phyloP scores from a whole-genome alignment of 53 echinoderm and acorn worm genomes.

The Echinometra lucunter region DNA sequence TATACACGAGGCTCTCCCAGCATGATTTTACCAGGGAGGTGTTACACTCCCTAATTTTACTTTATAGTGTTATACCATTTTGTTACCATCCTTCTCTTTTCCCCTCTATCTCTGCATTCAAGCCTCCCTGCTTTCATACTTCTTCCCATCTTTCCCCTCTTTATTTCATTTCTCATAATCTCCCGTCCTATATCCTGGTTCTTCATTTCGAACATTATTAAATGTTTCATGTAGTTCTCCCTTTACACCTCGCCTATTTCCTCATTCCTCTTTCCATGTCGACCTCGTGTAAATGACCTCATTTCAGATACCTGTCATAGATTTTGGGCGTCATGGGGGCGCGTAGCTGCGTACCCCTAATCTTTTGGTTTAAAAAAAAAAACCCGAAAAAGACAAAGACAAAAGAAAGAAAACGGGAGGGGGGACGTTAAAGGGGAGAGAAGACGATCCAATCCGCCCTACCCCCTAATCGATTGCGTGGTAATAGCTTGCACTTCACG shows the following conservation, averaged over 20 bases:
- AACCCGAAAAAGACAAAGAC: neutral
- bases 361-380: too few relatives aligned
- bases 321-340: too few relatives aligned
- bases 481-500: too few relatives aligned
- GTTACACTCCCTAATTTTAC: too few relatives aligned
- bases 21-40: too few relatives aligned
- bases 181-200: neutral
- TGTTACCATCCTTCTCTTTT: neutral
- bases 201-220: slow-evolving; percentile 3
- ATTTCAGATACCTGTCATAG: neutral
- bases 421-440: too few relatives aligned
- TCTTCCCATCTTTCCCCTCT: neutral
- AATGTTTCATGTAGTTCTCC: slow-evolving; percentile 32
- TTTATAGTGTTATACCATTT: neutral
- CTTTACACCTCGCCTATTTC: slow-evolving; percentile 34
- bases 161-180: neutral
- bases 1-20: too few relatives aligned
- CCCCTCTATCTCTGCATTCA: neutral
- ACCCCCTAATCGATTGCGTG: too few relatives aligned
- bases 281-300: neutral
- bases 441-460: too few relatives aligned
- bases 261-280: neutral
- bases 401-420: too few relatives aligned
- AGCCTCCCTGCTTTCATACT: neutral
- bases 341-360: too few relatives aligned